Conservation (phyloP, 2,797 vertebrate species). For the Xyrichtys novacula region DNA sequence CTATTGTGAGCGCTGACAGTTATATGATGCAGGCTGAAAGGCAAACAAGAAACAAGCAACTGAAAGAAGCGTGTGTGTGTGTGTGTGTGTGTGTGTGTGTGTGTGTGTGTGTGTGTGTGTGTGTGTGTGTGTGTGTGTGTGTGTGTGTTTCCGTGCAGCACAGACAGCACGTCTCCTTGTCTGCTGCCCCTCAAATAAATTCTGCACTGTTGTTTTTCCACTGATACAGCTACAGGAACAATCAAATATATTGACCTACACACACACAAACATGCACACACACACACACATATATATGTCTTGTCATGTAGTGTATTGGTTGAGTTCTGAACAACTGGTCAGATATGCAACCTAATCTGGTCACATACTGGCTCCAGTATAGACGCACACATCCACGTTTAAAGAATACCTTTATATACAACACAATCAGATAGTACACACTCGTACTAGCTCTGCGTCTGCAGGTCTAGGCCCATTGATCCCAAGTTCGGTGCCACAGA, state of each 20-base stretch:
- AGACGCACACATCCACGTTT: conserved; percentile 15
- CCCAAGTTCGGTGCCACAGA: conserved; percentile 55
- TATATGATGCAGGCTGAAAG: conserved; percentile 46
- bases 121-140: conserved; percentile 14
- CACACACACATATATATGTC: conserved; percentile 27
- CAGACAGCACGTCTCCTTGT: conserved; percentile 69
- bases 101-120: conserved; percentile 19
- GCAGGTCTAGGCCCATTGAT: conserved; percentile 70
- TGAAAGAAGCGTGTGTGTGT: not conserved
- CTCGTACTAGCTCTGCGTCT: conserved; percentile 41
- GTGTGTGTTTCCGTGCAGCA: conserved; percentile 16
- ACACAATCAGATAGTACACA: conserved; percentile 24
- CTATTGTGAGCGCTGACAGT: conserved; percentile 56
- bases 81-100: conserved; percentile 14
- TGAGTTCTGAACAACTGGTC: conserved; percentile 41
- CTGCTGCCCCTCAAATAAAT: conserved; percentile 66
- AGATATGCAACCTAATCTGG: conserved; percentile 71
- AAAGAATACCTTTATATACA: conserved; percentile 27
- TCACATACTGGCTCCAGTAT: conserved; percentile 59
- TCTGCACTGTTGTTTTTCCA: conserved; percentile 59
- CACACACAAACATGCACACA: conserved; percentile 40
- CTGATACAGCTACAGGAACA: conserved; percentile 67
- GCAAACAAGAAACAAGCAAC: conserved; percentile 29
- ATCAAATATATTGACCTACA: conserved; percentile 77
- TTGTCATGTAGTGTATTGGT: conserved; percentile 58